These are phyloP conservation scores for Chloroclysta siterata DNA, from an alignment of 2,888 invertebrate genomes.

Conservation along the genomic window DNA sequence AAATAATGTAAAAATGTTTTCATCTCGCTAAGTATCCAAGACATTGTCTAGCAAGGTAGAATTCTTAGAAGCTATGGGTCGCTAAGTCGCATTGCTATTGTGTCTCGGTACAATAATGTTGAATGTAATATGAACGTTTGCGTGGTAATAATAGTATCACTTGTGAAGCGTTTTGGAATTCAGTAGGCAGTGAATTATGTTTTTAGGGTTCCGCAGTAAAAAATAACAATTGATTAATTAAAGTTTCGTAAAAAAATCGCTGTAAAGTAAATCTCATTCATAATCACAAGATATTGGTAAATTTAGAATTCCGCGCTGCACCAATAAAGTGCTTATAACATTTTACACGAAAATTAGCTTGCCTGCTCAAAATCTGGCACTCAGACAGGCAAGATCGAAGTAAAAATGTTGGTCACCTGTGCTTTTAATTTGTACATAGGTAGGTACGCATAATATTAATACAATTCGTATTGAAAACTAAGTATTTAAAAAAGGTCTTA, in stretches of 20 bases:
- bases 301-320: too few species aligned
- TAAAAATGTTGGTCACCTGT: too few species aligned
- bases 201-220: background rate
- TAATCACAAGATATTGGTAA: too few species aligned
- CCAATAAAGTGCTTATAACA: too few species aligned
- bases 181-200: constrained; percentile 7
- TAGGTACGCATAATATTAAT: too few species aligned
- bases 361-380: background rate
- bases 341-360: background rate
- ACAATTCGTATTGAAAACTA: too few species aligned
- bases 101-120: constrained; percentile 28
- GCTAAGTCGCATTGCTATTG: constrained; percentile 22
- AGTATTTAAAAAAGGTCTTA: too few species aligned
- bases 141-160: constrained; percentile 13
- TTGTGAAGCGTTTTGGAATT: constrained; percentile 10
- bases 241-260: too few species aligned
- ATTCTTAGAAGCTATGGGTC: constrained; percentile 26
- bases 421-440: too few species aligned
- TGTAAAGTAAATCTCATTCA: too few species aligned
- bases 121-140: constrained; percentile 30
- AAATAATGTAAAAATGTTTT: background rate
- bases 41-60: constrained; percentile 14
- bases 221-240: background rate
- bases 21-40: constrained; percentile 14
- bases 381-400: too few species aligned